phyloP scores from a whole-genome alignment of 1,140 invertebrate genomes.

The Matsumurasca onukii region DNA sequence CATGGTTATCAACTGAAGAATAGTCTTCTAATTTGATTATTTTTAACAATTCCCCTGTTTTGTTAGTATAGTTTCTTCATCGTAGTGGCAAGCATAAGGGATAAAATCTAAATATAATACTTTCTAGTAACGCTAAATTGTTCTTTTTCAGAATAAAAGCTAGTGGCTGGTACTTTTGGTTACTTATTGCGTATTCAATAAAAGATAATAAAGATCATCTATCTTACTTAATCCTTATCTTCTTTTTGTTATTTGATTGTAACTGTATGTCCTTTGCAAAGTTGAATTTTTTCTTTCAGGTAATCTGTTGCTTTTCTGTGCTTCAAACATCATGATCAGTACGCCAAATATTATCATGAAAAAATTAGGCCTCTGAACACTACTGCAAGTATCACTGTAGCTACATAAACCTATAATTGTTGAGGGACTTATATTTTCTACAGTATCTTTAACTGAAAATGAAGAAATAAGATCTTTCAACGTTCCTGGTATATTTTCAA shows the following conservation, averaged over 20 bases:
- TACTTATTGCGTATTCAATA: conserved; percentile 27
- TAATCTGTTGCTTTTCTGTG: conserved; percentile 31
- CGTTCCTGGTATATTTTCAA: conserved; percentile 30
- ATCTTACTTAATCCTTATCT: conserved; percentile 30
- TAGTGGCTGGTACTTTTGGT: conserved; percentile 30
- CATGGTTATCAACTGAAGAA: conserved; percentile 30
- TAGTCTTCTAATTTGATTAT: conserved; percentile 30
- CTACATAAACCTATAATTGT: conserved; percentile 31
- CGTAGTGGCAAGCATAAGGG: conserved; percentile 30
- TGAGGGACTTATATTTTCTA: conserved; percentile 30
- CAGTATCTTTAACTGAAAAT: conserved; percentile 28
- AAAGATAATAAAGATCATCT: conserved; percentile 30
- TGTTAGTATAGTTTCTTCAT: conserved; percentile 31
- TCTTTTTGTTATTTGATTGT: conserved; percentile 28
- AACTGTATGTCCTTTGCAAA: conserved; percentile 30
- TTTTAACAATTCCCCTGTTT: conserved; percentile 30
- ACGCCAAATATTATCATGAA: conserved; percentile 30
- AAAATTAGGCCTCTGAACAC: conserved; percentile 31
- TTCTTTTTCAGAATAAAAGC: conserved; percentile 30
- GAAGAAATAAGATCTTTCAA: conserved; percentile 30
- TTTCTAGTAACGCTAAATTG: conserved; percentile 31
- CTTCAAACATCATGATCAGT: conserved; percentile 31
- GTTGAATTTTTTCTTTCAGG: conserved; percentile 30
- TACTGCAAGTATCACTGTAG: conserved; percentile 31
- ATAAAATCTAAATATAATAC: conserved; percentile 31